Evolutionary conservation across 2,797 vertebrate species (phyloP).

Genomic region (Parauchenoglanis ngamensis): DNA sequence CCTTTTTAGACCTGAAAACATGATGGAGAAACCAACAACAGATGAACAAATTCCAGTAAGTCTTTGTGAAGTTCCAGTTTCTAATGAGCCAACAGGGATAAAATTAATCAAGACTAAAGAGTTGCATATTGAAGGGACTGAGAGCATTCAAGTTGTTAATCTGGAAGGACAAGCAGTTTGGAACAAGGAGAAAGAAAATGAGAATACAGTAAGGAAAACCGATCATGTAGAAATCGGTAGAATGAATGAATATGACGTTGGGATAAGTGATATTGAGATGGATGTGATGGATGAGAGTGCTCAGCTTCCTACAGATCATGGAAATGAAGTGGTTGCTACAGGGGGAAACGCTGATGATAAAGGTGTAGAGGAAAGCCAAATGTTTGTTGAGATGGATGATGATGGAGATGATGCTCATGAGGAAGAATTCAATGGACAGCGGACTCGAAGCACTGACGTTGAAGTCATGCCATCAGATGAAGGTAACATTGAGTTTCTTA

Average conservation of each 20-base stretch:
- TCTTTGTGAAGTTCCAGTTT: neutral
- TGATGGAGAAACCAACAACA: neutral
- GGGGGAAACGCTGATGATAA: neutral
- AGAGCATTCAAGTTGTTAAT: neutral
- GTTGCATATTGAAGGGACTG: neutral
- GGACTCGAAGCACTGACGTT: neutral
- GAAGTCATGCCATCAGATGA: slow-evolving; percentile 1
- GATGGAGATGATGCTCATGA: slow-evolving; percentile 24
- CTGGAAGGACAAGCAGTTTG: neutral
- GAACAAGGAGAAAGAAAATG: slow-evolving; percentile 6
- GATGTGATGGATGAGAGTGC: neutral
- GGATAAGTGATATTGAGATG: slow-evolving; percentile 14
- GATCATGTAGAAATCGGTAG: neutral
- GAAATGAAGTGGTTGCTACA: neutral
- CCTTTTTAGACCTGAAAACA: neutral
- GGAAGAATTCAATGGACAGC: slow-evolving; percentile 13
- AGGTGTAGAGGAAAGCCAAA: slow-evolving; percentile 2
- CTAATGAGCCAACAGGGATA: neutral
- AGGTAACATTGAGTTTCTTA: slow-evolving; percentile 37
- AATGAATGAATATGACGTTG: slow-evolving; percentile 1
- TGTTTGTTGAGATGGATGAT: neutral
- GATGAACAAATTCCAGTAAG: slow-evolving; percentile 2
- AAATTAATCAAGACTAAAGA: neutral
- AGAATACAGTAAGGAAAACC: neutral
- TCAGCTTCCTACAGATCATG: neutral